Evolutionary conservation across 2,113 vertebrate genomes (phyloP).

Genomic region (Cyprinodon brontotheroides): DNA sequence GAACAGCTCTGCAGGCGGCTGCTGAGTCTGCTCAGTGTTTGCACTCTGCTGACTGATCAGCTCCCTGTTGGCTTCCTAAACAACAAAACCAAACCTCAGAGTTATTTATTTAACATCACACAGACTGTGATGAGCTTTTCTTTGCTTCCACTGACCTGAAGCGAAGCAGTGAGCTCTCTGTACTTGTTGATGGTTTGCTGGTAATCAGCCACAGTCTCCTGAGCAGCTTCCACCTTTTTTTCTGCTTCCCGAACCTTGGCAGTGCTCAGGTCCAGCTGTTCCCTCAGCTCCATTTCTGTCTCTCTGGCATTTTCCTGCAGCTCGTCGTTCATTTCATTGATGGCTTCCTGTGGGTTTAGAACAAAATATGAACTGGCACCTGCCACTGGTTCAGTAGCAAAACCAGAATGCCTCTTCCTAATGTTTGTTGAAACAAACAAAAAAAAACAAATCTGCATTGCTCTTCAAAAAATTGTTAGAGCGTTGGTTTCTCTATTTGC

Average conservation of each 20-base stretch:
- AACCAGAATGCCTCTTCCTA: neutral
- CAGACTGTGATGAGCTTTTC: neutral
- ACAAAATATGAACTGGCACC: neutral
- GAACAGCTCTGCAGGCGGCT: slow-evolving; percentile 90
- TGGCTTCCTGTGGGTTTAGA: slow-evolving; percentile 85
- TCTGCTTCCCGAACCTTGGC: slow-evolving; percentile 88
- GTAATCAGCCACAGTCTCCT: slow-evolving; percentile 95
- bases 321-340: slow-evolving; percentile 99
- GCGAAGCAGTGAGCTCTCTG: slow-evolving; percentile 87
- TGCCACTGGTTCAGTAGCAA: neutral
- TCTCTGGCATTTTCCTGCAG: slow-evolving; percentile 95
- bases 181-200: slow-evolving; percentile 97
- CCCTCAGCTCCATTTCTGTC: slow-evolving; percentile 95
- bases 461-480: neutral
- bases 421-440: neutral
- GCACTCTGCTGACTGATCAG: slow-evolving; percentile 92
- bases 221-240: slow-evolving; percentile 91
- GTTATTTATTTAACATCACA: no score
- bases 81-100: neutral
- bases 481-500: no score
- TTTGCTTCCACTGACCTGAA: slow-evolving; percentile 82
- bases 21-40: slow-evolving; percentile 87
- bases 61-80: slow-evolving; percentile 91
- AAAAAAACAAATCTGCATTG: neutral
- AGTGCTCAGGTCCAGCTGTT: slow-evolving; percentile 89